Base-by-base conservation (phyloP, 2,797 vertebrate genomes). In the Ptychadena robeensis region DNA sequence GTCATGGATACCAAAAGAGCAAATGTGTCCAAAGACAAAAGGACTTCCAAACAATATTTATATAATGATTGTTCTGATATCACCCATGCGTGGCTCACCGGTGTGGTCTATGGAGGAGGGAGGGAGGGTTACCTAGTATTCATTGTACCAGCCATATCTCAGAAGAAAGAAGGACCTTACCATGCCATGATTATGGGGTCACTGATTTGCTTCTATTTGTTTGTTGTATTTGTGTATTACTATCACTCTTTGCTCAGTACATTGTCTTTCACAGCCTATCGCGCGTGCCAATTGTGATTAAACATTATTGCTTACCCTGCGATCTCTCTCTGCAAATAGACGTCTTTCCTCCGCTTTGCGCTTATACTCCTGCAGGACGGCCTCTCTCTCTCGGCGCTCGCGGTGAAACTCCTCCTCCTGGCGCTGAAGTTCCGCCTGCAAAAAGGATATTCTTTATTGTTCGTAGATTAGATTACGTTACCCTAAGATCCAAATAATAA, bases 311-410 rank as follows among this genome's bases (percentile, higher is more conserved):
- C 82, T 57, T 1, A 97, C 96, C 91, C 91, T 91, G 81, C 91
- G 92, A 40, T 97, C 94, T 31, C 91, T 93, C 64, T 96, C 94
- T 0, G 91, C 92, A 83, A 93, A 93, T 38, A 89, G 88, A 81
- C 92, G 95, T 63, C 78, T 90, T 82, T 96, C 96, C 67, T 95
- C 95, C 0, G 90, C 91, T 27, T 91, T 92, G 76, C 91, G 95
- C 90, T 93, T 95, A 86, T 92, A 94, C 22, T 89, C 88, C 0
- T 86, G 89, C 44, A 96, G 84, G 9, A 91, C 85, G 0, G 69
- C 80, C 48, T 97, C 95, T 1, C 95, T 94, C 70, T 94, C 91
- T 82, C 93, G 94, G 35, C 94, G 92, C 82, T 96, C 94, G 68
- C 88, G 92, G 68, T 90, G 90, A 53, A 94, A 88, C 4, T 87